Base-by-base conservation (phyloP, 2,113 vertebrate species). In the Athene noctua region DNA sequence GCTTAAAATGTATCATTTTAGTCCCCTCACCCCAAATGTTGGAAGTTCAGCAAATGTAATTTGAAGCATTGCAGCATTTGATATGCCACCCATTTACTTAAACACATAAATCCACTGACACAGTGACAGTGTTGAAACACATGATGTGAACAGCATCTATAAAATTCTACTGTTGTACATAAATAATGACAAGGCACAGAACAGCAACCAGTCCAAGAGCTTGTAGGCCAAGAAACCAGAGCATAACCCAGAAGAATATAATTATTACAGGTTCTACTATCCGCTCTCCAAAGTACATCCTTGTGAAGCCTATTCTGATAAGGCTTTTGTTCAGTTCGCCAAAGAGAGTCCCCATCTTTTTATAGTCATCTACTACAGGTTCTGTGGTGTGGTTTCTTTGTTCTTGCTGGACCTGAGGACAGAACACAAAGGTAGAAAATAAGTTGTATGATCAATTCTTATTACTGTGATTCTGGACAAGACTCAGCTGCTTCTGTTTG, bases 151-250 rank as follows among this genome's bases (percentile, higher is more conserved):
- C n/a, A 59, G 40, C 68, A 91, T 49, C 55, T 22, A 13, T 44
- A 73, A 52, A 75, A 92, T 80, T 58, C 98, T 97, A 99, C 94
- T 99, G 98, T 90, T 99, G 99, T 79, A 99, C 99, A 96, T 99
- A 99, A 98, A 99, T 99, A 97, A 99, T 99, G 92, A 99, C 98
- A 96, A 99, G 98, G 98, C 99, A 99, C 90, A 99, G 98, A 88
- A 99, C 98, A 94, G 99, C 99, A 88, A 99, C 99, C 18, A 99
- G 98, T 86, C 99, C 99, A 74, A 99, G 98, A 49, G 99, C 99
- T 97, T 99, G 99, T 27, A 99, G 97, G 23, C 99, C 99, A 68
- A 99, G 98, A 96, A 99, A 99, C 99, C 99, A 99, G 54, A 99
- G 98, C 98, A 99, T 98, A 71, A 98, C 79, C 99, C 99, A 99